A percentile compares a stretch with the other conserved stretches of the same genome.
Conservation (phyloP, 2,888 invertebrate species). For the Dione vanillae region DNA sequence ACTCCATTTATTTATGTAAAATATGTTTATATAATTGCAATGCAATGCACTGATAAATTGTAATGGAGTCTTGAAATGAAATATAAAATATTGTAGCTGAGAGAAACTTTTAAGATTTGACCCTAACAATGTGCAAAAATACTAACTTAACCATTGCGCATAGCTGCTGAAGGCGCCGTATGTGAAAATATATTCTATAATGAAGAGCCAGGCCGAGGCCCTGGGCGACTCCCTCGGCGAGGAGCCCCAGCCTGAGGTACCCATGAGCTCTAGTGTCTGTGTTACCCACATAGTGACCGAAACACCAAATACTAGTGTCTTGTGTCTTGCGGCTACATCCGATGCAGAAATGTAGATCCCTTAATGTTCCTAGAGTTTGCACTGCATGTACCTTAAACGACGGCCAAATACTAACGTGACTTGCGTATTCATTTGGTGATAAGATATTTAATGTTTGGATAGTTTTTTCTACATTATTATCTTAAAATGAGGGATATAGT, state of each 20-base stretch:
- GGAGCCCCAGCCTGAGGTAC: slow-evolving; percentile 80
- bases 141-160: slow-evolving; percentile 53
- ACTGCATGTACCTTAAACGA: slow-evolving; percentile 37
- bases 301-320: background rate
- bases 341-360: slow-evolving; percentile 27
- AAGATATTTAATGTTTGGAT: background rate
- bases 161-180: slow-evolving; percentile 98
- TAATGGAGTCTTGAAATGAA: background rate
- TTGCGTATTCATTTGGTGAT: background rate
- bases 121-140: slow-evolving; percentile 14
- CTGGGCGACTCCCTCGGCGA: slow-evolving; percentile 82
- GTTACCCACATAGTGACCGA: slow-evolving; percentile 21
- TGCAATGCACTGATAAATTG: background rate
- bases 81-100: background rate
- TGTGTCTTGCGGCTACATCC: slow-evolving; percentile 16
- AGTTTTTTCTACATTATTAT: background rate
- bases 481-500: background rate
- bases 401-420: slow-evolving; percentile 39
- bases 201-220: slow-evolving; percentile 94
- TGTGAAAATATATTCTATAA: slow-evolving; percentile 97
- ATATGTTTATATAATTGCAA: background rate
- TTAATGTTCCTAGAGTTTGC: slow-evolving; percentile 31
- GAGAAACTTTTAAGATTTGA: slow-evolving; percentile 25
- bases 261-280: slow-evolving; percentile 29
- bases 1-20: background rate